phyloP scores from a whole-genome alignment of 2,888 invertebrate genomes.

The Odontomyia ornata region DNA sequence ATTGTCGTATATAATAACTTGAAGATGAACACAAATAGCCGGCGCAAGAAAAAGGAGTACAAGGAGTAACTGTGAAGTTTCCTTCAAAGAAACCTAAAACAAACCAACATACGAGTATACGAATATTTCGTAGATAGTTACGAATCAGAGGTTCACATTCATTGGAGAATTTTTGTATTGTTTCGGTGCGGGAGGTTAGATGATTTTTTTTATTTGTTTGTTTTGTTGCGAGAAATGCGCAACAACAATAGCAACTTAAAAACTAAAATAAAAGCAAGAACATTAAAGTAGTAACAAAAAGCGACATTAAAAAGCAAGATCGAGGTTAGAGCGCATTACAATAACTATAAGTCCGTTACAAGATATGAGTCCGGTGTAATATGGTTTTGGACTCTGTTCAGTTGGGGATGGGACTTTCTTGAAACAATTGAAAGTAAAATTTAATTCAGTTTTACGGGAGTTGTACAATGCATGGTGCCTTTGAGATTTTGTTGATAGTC shows the following conservation, averaged over 20 bases:
- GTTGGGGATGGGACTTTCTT: not conserved
- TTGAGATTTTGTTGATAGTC: too few relatives aligned
- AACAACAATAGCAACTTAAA: constrained; percentile 13
- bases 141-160: not conserved
- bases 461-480: not conserved
- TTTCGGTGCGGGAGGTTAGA: constrained; percentile 44
- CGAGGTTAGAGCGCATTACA: constrained; percentile 34
- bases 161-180: constrained; percentile 23
- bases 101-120: not conserved
- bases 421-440: constrained; percentile 50
- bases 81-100: not conserved
- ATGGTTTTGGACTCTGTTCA: constrained; percentile 30
- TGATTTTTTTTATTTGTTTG: constrained; percentile 1
- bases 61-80: not conserved
- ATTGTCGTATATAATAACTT: constrained; percentile 25
- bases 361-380: constrained; percentile 30
- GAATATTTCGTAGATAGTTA: not conserved
- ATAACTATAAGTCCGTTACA: constrained; percentile 36
- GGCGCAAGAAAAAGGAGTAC: not conserved
- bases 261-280: constrained; percentile 8
- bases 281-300: constrained; percentile 34
- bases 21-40: constrained; percentile 17
- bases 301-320: constrained; percentile 39
- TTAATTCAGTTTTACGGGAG: constrained; percentile 46
- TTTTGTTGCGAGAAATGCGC: not conserved